Base-by-base conservation (phyloP, 2,888 invertebrate genomes). In the Trichopria drosophilae region DNA sequence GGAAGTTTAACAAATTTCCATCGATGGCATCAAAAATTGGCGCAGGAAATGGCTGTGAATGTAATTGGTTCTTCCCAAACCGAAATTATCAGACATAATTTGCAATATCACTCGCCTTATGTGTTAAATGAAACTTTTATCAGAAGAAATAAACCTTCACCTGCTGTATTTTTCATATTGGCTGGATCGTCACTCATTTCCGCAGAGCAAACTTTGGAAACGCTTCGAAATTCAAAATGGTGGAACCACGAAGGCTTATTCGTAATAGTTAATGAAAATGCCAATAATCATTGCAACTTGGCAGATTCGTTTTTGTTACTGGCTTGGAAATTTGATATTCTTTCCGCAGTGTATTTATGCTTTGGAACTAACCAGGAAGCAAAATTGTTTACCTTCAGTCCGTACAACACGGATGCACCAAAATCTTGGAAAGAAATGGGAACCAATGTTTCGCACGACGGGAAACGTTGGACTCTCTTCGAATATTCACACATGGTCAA, bases 311-410 rank as follows among this genome's bases (percentile, higher is more conserved):
- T 51, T 32, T 55, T 66, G 0, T 49, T 55, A 54, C 16, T 54
- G 0, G 55, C 56, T 4, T 66, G 66, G 66, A 35, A 59, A 4
- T 59, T 48, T 36, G 55, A 61, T 12, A 32, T 60, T 4, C 23
- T 61, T 2, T 45, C 37, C 3, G 26, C 58, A 3, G 34, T 63
- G 1, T 59, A 62, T 35, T 12, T 62, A 1, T 66, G 66, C 36
- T 29, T 53, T 16, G 63, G 64, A 36, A 52, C 57, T 6, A 6
- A 13, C 3, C 46, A 61, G 2, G 58, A 48, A 1, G 18, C 60
- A 6, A 32, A 52, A 2, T 3, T 58, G 4, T 66, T 58, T 16
- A 58, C 62, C 0, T 66, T 55, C 31, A 59, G 60, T 53, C 66
- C 66, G 2, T 66, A 57, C 18, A 50, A 58, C 2, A 35, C 37